These are phyloP conservation scores for Semaprochilodus insignis DNA, from an alignment of 2,797 vertebrate species.

Conservation along the genomic window DNA sequence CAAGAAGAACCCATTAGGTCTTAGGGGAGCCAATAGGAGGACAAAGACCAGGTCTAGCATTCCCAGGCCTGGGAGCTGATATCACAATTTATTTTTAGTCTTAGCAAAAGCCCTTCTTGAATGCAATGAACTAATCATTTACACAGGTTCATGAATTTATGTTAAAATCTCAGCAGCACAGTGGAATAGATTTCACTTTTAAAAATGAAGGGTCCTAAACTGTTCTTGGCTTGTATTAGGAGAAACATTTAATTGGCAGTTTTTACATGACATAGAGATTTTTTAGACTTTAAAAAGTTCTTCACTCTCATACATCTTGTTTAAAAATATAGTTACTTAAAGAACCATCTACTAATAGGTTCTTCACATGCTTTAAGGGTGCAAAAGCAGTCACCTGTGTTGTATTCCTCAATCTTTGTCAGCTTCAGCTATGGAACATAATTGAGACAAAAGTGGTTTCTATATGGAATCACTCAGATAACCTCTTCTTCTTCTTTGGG, in stretches of 20 bases:
- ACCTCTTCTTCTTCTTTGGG: too few relatives aligned
- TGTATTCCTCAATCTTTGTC: too few relatives aligned
- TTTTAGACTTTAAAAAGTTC: background rate
- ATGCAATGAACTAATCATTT: slow-evolving; percentile 56
- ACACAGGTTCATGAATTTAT: slow-evolving; percentile 12
- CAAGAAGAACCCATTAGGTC: slow-evolving; percentile 1
- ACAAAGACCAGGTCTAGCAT: slow-evolving; percentile 29
- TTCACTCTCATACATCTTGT: too few relatives aligned
- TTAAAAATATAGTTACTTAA: background rate
- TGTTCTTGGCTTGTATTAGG: background rate
- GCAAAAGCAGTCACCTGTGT: background rate
- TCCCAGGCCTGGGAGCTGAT: slow-evolving; percentile 47
- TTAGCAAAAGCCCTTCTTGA: slow-evolving; percentile 54
- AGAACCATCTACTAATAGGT: background rate
- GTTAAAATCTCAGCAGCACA: background rate
- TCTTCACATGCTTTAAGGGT: background rate
- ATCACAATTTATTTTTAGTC: slow-evolving; percentile 63
- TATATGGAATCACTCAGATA: too few relatives aligned
- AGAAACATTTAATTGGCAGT: background rate
- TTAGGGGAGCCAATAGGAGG: background rate
- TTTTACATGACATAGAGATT: background rate
- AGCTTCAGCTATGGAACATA: too few relatives aligned
- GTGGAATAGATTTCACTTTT: background rate
- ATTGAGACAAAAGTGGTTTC: too few relatives aligned
- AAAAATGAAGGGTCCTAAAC: background rate